Evolutionary conservation across 2,113 vertebrate genomes (phyloP).

Genomic region (Corythornis vintsioides): DNA sequence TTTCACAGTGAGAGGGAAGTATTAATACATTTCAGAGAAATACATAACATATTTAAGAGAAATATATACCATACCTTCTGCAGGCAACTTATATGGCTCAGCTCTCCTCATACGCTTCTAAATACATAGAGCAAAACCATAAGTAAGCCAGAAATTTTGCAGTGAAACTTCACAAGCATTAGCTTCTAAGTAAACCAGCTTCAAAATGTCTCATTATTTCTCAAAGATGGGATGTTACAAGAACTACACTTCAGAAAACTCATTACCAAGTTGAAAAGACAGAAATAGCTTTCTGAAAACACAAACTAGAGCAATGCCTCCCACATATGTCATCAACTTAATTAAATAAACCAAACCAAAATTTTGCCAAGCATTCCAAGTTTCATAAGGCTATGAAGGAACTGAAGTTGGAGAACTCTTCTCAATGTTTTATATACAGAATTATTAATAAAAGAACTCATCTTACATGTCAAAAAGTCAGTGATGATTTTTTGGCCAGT

Average conservation of each 20-base stretch:
- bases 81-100: constrained; percentile 79
- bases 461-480: background rate
- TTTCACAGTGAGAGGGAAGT: background rate
- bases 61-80: constrained; percentile 77
- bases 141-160: constrained; percentile 6
- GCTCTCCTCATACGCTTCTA: constrained; percentile 88
- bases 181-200: background rate
- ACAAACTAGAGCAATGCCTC: background rate
- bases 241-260: constrained; percentile 4
- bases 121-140: constrained; percentile 50
- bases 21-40: background rate
- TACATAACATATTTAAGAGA: constrained; percentile 9
- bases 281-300: background rate
- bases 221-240: background rate
- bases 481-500: background rate
- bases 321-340: background rate
- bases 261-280: background rate
- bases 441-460: background rate
- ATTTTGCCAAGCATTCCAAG: background rate
- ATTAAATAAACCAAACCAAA: background rate
- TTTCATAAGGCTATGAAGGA: background rate
- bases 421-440: background rate
- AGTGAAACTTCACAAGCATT: background rate
- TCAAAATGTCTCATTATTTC: background rate
- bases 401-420: background rate